Evolutionary conservation across 1,140 invertebrate species (phyloP), one percentile per base, ranked within the genome.

Genomic region (Proctacanthus coquilletti): DNA sequence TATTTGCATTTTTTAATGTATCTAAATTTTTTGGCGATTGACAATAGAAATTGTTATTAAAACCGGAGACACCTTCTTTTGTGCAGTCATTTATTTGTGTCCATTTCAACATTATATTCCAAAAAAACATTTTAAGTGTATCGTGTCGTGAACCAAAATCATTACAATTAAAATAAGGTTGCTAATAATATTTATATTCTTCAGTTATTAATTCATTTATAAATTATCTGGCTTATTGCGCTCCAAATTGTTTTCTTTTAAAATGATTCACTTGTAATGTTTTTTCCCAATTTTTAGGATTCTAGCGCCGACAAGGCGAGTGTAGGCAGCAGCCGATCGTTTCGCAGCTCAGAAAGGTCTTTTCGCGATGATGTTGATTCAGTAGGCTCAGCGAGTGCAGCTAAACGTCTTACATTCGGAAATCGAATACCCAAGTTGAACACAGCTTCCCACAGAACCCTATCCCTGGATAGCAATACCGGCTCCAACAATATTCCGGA

Each of bases 331-430:
- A 31, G 20, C 2, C 31, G 36, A 5, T 42, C 40, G 20, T 38
- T 36, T 21, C 40, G 40, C 14, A 41, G 35, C 19, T 34, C 36
- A 11, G 40, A 39, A 21, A 14, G 18, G 8, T 40, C 31, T 4
- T 40, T 21, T 23, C 31, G 38, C n/a, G 38, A 40, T 23, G 38
- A 42, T 20, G 10, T 38, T 2, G 41, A 42, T 35, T 15, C 36
- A 18, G 29, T 18, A 3, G 32, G 39, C 10, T 15, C 35, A 18
- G 17, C 36, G 15, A 36, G 37, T 23, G 18, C 18, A 13, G 17
- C 11, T 21, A 42, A 42, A 36, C 32, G 41, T 17, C 25, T 36
- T 2, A 10, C 14, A 14, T 31, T 39, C 6, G 11, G 13, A 18
- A 25, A 36, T 19, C 37, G 41, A 13, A 36, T 30, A 34, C n/a